Conservation (phyloP, 2,888 invertebrate species). For the Pyrocoelia pectoralis region DNA sequence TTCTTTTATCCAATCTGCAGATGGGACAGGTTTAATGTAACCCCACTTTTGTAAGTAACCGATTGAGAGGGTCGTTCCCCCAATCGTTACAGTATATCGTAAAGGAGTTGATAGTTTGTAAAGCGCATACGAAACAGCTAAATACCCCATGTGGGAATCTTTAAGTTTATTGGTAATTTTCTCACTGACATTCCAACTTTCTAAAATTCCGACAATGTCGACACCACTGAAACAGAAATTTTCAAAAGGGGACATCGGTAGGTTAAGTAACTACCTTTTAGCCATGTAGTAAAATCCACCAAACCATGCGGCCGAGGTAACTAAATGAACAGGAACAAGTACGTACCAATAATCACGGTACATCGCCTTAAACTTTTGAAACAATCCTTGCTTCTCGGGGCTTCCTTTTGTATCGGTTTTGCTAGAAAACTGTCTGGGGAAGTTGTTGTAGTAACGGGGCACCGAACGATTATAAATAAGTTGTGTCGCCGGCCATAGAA, state of each 20-base stretch:
- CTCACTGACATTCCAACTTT: conserved; percentile 81
- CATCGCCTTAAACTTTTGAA: conserved; percentile 88
- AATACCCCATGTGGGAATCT: conserved; percentile 84
- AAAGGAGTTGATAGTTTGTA: conserved; percentile 94
- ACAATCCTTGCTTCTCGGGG: conserved; percentile 63
- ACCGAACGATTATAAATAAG: not conserved
- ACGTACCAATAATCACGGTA: conserved; percentile 98
- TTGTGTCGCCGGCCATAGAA: not conserved
- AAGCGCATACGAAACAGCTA: conserved; percentile 89
- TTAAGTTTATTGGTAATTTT: conserved; percentile 76
- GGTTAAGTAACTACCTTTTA: conserved; percentile 70
- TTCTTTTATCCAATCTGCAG: conserved; percentile 68
- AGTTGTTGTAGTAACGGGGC: not conserved
- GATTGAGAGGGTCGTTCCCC: conserved; percentile 87
- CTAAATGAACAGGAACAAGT: conserved; percentile 89
- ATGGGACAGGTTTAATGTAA: conserved; percentile 83
- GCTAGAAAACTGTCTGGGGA: not conserved
- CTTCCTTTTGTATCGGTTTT: not conserved
- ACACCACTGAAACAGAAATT: conserved; percentile 78
- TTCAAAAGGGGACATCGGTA: conserved; percentile 17
- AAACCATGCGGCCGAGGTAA: conserved; percentile 90
- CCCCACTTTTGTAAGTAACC: conserved; percentile 82
- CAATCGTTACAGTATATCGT: conserved; percentile 91
- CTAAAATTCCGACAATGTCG: conserved; percentile 82
- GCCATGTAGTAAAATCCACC: conserved; percentile 87